Evolutionary conservation across 53 echinoderm and acorn worm genomes (phyloP), one percentile per base, ranked within the genome.

Genomic region (Glandiceps talaboti): DNA sequence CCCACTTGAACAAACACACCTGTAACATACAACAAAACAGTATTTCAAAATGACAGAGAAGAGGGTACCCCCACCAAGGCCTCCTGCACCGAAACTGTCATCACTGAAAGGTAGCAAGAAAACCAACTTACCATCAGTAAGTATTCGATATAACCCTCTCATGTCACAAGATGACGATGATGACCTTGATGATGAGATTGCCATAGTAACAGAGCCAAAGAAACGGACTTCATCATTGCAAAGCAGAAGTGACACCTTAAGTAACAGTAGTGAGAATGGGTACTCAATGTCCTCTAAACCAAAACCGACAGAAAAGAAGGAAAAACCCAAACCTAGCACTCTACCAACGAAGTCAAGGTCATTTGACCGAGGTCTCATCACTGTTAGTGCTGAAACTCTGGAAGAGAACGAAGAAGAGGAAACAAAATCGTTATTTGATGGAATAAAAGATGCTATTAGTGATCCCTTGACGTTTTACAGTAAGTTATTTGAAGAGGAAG

Each of bases 401-500:
- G 81, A 81, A 32, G 92, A 85, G 32, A 84, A 30, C 29, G 92
- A 94, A 32, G 85, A 87, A 26, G 88, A 88, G 73, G 76, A 82
- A 14, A 84, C 84, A 14, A 73, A 76, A 26, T 78, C 79, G 1
- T 32, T 95, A 73, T 90, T 92, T 14, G 73, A 76, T 27, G 90
- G 92, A 33, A 83, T 84, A n/a, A 82, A 85, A 74, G 89, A 90
- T 30, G 92, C 91, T 29, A 82, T 82, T n/a, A 87, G 86, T 14
- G 96, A 95, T 83, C 96, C 96, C 30, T 76, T 95, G 76, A 95
- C 85, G 76, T 90, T 95, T 84, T 74, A 92, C 20, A 90, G 86
- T 77, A 92, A 92, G 33, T 76, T 92, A 25, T 88, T 92, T 83
- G 96, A 92, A 77, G 90, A 92, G 73, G 86, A 45, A 45, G 64